phyloP scores from a whole-genome alignment of 2,888 invertebrate genomes.

The Chalcosyrphus nemorum region DNA sequence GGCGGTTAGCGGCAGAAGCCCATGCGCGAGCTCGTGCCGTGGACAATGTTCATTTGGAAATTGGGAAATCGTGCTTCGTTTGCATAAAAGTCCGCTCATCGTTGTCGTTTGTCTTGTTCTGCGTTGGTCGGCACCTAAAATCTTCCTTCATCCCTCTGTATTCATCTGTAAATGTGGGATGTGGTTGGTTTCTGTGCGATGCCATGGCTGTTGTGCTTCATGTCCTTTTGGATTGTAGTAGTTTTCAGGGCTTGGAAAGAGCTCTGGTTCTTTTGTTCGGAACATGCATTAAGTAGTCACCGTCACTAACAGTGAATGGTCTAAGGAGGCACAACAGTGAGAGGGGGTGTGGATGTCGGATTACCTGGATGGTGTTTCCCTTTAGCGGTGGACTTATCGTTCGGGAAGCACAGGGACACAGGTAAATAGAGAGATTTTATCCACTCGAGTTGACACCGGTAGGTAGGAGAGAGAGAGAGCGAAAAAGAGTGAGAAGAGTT shows the following conservation, averaged over 20 bases:
- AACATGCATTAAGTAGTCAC: constrained; percentile 71
- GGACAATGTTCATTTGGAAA: constrained; percentile 66
- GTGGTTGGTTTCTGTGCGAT: constrained; percentile 3
- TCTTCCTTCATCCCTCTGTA: constrained; percentile 25
- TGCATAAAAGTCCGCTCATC: constrained; percentile 62
- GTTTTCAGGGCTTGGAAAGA: constrained; percentile 43
- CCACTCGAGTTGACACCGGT: constrained; percentile 47
- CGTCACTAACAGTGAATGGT: constrained; percentile 28
- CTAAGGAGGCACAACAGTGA: neutral
- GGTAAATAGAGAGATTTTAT: constrained; percentile 68
- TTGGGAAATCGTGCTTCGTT: constrained; percentile 71
- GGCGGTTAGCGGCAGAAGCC: constrained; percentile 2
- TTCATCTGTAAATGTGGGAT: constrained; percentile 32
- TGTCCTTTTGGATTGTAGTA: constrained; percentile 44
- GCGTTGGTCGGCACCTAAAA: constrained; percentile 53
- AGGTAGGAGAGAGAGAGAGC: constrained; percentile 11
- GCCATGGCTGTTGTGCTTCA: constrained; percentile 12
- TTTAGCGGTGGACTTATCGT: constrained; percentile 57
- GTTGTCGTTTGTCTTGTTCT: constrained; percentile 65
- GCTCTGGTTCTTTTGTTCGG: constrained; percentile 67
- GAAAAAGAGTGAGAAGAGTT: neutral
- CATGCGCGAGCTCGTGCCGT: constrained; percentile 46
- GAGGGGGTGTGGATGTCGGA: constrained; percentile 1
- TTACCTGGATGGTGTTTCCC: constrained; percentile 47
- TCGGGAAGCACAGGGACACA: constrained; percentile 45